Percentiles rank a stretch among this genome's conserved stretches.
These are phyloP conservation scores for Oncopodura yosiiana DNA, from an alignment of 1,140 invertebrate genomes.

Conservation along the genomic window DNA sequence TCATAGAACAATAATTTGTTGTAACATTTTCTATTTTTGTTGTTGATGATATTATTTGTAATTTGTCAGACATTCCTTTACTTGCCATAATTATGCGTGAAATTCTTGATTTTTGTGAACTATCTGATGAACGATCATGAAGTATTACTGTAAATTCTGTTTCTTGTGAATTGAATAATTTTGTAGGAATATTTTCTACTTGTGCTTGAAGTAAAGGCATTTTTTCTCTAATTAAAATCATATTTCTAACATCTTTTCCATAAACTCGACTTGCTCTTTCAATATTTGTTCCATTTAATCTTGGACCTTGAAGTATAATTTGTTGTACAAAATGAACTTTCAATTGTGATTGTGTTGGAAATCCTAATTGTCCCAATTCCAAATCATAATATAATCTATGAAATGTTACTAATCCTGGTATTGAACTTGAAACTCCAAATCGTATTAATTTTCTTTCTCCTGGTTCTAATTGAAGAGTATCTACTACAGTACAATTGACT, in stretches of 20 bases:
- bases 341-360: too few species aligned
- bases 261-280: conserved; percentile 35
- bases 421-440: conserved; percentile 11
- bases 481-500: conserved; percentile 29
- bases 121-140: conserved; percentile 8
- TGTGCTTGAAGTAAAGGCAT: conserved; percentile 49
- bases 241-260: conserved; percentile 36
- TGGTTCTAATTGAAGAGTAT: conserved; percentile 10
- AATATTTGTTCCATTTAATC: conserved; percentile 35
- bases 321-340: conserved; percentile 35
- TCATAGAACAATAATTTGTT: not conserved
- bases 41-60: conserved; percentile 9
- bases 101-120: conserved; percentile 6
- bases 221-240: conserved; percentile 35
- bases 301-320: conserved; percentile 29
- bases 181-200: conserved; percentile 17
- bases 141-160: conserved; percentile 20
- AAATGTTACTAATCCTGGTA: conserved; percentile 10
- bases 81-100: conserved; percentile 18
- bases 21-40: not conserved
- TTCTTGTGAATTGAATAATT: conserved; percentile 22
- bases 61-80: conserved; percentile 16
- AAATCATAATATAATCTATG: conserved; percentile 53
- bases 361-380: conserved; percentile 52
- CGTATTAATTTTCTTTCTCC: conserved; percentile 25